Evolutionary conservation across 2,888 invertebrate genomes (phyloP), one percentile per base, ranked within the genome.

Genomic region (Brenthis hecate): DNA sequence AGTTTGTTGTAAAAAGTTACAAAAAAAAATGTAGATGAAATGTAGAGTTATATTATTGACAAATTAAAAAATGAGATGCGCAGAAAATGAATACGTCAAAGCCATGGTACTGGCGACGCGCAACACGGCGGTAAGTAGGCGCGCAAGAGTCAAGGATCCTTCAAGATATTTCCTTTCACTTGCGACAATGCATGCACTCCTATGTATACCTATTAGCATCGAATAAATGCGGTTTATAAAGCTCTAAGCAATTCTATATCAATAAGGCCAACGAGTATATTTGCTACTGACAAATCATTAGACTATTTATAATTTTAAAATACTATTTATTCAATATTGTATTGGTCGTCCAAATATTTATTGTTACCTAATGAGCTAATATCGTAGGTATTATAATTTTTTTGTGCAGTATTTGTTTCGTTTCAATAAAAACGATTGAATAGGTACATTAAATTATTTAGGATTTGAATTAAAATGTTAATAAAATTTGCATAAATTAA

Each of bases 81-180:
- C 74, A 57, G 66, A 66, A 74, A 68, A 72, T 74, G 72, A 76
- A 63, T 70, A 74, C 73, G 73, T 75, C 73, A 72, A 74, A 73
- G 73, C 74, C 73, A 74, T 74, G 71, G 69, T 73, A 75, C 71
- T 72, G 73, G 74, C 76, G 76, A 72, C 77, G 77, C 68, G 69
- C 76, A 73, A 72, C 78, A 74, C 77, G 72, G 71, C 76, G 75
- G 72, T 75, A 81, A 85, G 89, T 86, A 87, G 87, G 89, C 88
- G 89, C 89, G 84, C 86, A 80, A 85, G 80, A 89, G 87, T 91
- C 91, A 92, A 92, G 91, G 91, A 92, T 92, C 84, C 89, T 85
- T 85, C 86, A 86, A 90, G 88, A 91, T 91, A 91, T 92, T 92
- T 91, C 92, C 92, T 92, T 92, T 92, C 92, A 92, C 92, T 91